Evolutionary conservation across 1,140 invertebrate genomes (phyloP), one percentile per base, ranked within the genome.

Genomic region (Micrasema longulum): DNA sequence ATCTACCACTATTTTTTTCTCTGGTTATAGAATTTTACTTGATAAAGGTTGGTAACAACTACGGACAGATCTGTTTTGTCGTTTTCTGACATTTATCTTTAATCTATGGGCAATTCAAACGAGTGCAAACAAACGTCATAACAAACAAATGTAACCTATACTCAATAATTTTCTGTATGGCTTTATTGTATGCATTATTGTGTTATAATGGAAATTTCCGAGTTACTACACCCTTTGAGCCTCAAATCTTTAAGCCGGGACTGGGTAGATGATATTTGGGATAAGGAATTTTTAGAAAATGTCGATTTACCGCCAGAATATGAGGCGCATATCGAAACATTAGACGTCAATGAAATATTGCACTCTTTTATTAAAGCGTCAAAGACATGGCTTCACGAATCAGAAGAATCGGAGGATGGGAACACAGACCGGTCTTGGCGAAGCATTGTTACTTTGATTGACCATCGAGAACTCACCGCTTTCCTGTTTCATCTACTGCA

Each of bases 271-370:
- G 66, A 72, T 7, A 41, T 72, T 36, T 75, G 73, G 73, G 26
- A 75, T 7, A 22, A 52, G 38, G 73, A 75, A 26, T 75, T 75
- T 48, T 68, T 75, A 35, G 73, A 75, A 26, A 43, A 69, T 60
- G 20, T 72, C 11, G 55, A 48, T 10, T 38, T 66, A 1, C 73
- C 73, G 23, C n/a, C 22, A 14, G 69, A 71, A 7, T 71, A 69
- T 23, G 67, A 65, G 35, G 3, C 6, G 11, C 12, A 31, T 57
- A n/a, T 64, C 9, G 60, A 55, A 23, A 14, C 53, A 38, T 14
- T 55, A 10, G 69, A 71, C 16, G 11, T 71, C 4, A 26, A 41
- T 7, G n/a, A 26, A 0, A 45, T 53, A n/a, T 18, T 65, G 31
- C 35, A 53, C 31, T n/a, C 16, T 4, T 64, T 71, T 41, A 53